Base-by-base conservation (phyloP, 2,113 vertebrate genomes). In the Microcebus murinus region DNA sequence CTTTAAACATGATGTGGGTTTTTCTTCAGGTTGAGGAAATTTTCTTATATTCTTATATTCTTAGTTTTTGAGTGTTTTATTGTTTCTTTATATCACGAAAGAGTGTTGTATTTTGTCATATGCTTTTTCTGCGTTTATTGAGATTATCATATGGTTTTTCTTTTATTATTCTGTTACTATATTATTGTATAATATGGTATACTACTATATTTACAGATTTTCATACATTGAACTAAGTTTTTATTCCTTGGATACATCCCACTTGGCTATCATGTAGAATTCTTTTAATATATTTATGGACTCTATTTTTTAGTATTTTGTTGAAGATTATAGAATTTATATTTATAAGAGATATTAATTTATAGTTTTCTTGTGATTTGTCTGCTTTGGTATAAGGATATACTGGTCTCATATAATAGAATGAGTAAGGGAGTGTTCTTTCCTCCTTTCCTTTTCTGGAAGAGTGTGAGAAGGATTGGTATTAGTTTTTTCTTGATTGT, bases 291-390 rank as follows among this genome's bases (percentile, higher is more conserved):
- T 91, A 15, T 3, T 29, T 29, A 29, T 86, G 1, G 2, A 73
- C 68, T 96, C 70, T 50, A 18, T 95, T 90, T 92, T 73, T 21
- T 42, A 36, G 12, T 83, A 31, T 73, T 71, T 82, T 96, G 14
- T 91, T 96, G 68, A 76, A 8, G 3, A 55, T 59, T 90, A 4
- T 86, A 91, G 39, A 63, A 36, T 94, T 96, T 73, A 36, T 61
- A 82, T 42, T 80, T 15, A 12, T 90, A 29, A 92, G 42, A 85
- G 9, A 36, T 71, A 67, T 1, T 65, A 15, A 3, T 88, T 45
- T 71, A 4, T 71, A 80, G 13, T 93, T 95, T 85, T 84, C 36
- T 48, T 59, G 27, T 82, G 48, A 52, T 67, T 80, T 65, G 10
- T 88, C 31, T 96, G 27, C 31, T 42, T 87, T 93, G 42, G 4